Percentiles rank a stretch among this genome's conserved stretches.
These are phyloP conservation scores for Sphenodon punctatus DNA, from an alignment of 2,797 vertebrate species.

Conservation along the genomic window DNA sequence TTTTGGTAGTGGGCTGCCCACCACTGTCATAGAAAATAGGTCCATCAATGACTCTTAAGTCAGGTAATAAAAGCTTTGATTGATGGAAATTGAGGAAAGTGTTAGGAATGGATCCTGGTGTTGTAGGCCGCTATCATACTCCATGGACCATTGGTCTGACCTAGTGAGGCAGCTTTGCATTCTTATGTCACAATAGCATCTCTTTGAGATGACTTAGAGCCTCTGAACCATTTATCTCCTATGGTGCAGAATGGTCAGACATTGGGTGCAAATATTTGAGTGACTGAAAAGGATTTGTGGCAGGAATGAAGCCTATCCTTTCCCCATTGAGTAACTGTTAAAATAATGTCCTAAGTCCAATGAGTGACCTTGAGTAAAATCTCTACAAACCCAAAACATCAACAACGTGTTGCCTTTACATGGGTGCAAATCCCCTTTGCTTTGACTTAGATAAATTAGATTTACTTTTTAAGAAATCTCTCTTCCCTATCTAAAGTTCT, in stretches of 20 bases:
- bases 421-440: not conserved
- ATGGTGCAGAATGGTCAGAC: no score
- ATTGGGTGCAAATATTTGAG: slow-evolving; percentile 33
- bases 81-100: no score
- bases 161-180: no score
- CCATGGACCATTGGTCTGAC: no score
- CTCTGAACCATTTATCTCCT: slow-evolving; percentile 11
- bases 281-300: slow-evolving; percentile 38
- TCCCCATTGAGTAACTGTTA: not conserved
- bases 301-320: not conserved
- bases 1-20: no score
- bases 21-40: no score
- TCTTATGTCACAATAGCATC: not conserved
- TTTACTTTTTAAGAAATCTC: not conserved
- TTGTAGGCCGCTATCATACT: no score
- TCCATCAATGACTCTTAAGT: no score
- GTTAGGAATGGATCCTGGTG: no score
- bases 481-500: not conserved
- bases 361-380: slow-evolving; percentile 40
- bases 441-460: not conserved
- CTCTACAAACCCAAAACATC: not conserved
- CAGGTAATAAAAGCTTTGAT: no score
- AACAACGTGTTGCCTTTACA: slow-evolving; percentile 9
- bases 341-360: slow-evolving; percentile 37
- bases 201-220: rapidly evolving